Evolutionary conservation across 1,140 invertebrate species (phyloP).

Genomic region (Drosophila melanogaster): Release_6_plus_ISO1_MT NT_033777.3:19221501-19222000

Average conservation of each 20-base stretch:
- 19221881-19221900: background rate
- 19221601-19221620: constrained; percentile 55
- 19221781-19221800: constrained; percentile 30
- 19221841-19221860: background rate
- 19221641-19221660: constrained; percentile 19
- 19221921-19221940: background rate
- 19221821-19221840: constrained; percentile 15
- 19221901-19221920: background rate
- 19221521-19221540: constrained; percentile 22
- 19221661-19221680: constrained; percentile 30
- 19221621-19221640: background rate
- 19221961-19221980: background rate
- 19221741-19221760: constrained; percentile 29
- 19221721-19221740: background rate
- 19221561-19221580: constrained; percentile 22
- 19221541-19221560: constrained; percentile 33
- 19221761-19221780: constrained; percentile 14
- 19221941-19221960: background rate
- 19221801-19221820: constrained; percentile 32
- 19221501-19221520: constrained; percentile 46
- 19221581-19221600: constrained; percentile 38
- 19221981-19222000: too few species aligned
- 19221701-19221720: background rate
- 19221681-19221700: constrained; percentile 18
- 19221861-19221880: background rate